Base-by-base conservation (phyloP, 92 coral and sea anemone species). In the Porites divaricata region DNA sequence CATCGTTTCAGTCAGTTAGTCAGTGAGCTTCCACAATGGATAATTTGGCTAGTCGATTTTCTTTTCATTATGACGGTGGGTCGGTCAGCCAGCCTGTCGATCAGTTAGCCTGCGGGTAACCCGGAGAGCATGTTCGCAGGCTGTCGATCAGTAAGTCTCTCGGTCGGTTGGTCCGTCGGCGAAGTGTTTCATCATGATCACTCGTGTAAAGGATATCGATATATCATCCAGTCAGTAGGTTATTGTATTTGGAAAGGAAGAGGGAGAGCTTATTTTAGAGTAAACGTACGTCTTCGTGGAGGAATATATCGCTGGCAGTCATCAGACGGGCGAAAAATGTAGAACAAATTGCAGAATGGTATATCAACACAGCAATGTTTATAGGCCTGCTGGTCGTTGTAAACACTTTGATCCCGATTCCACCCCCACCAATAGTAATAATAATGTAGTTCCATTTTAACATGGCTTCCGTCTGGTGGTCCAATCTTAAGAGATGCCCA, bases 351-450 rank as follows among this genome's bases (percentile, higher is more conserved):
- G 28, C 93, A 90, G 21, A 45, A 48, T 52, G 67, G 70, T 52
- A 85, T 52, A n/a, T 89, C 77, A 15, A 75, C 79, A 65, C 93
- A 90, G 75, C 93, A 90, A 2, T 69, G 77, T 54, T 77, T 23
- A 48, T 87, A 84, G 22, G 91, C 93, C 51, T 90, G 75, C 58
- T 57, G 52, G 72, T 90, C 93, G 25, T 56, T 13, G 74, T 81
- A 45, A 24, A 75, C 54, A 1, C 59, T 76, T 79, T 63, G 51
- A 19, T 9, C 28, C 21, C 58, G 56, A 70, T 65, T 61, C 16
- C 12, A 13, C 59, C 59, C 7, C 20, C 10, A 69, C 66, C 67
- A 63, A 61, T 61, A 8, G 6, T 4, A 13, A 1, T 8, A 54
- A 65, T 59, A 11, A 68, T 20, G 21, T 4, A 14, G 25, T 64